A percentile compares a stretch with the other conserved stretches of the same genome.
These are phyloP conservation scores for Alexandromys fortis DNA, from an alignment of 2,113 vertebrate species.

Conservation along the genomic window DNA sequence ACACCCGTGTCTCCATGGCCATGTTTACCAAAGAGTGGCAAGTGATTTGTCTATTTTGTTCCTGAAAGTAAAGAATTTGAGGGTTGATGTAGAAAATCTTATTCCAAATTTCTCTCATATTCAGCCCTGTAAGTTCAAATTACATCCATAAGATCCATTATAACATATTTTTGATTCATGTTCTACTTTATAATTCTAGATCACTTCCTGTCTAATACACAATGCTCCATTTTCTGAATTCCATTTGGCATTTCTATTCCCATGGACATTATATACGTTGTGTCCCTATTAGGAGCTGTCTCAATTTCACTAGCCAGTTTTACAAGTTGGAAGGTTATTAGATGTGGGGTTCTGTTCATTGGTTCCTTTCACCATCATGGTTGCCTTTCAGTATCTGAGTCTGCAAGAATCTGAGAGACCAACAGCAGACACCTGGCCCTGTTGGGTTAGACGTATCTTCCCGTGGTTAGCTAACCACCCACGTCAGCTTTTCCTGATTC, in stretches of 20 bases:
- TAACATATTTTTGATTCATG: not conserved
- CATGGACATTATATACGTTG: not conserved
- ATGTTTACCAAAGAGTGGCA: not conserved
- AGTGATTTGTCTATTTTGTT: not conserved
- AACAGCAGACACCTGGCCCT: not conserved
- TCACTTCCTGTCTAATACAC: not conserved
- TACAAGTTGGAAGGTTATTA: slow-evolving; percentile 54
- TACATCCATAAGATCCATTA: not conserved
- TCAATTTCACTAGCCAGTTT: slow-evolving; percentile 6
- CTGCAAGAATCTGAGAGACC: not conserved
- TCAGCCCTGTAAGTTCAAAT: not conserved
- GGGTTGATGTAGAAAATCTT: not conserved
- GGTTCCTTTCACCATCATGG: not conserved
- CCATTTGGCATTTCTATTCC: not conserved
- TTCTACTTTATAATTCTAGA: slow-evolving; percentile 17
- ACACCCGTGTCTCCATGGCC: not conserved
- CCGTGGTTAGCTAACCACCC: not conserved
- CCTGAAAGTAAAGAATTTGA: slow-evolving; percentile 27
- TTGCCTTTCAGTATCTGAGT: slow-evolving; percentile 22
- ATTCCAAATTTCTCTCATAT: not conserved
- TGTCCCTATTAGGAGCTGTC: not conserved
- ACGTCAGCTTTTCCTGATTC: not conserved
- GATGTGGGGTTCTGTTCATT: slow-evolving; percentile 19
- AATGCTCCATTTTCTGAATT: slow-evolving; percentile 51
- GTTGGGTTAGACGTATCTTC: not conserved